Conservation (phyloP, 2,888 invertebrate genomes). For the Dicranocentrus wangi region DNA sequence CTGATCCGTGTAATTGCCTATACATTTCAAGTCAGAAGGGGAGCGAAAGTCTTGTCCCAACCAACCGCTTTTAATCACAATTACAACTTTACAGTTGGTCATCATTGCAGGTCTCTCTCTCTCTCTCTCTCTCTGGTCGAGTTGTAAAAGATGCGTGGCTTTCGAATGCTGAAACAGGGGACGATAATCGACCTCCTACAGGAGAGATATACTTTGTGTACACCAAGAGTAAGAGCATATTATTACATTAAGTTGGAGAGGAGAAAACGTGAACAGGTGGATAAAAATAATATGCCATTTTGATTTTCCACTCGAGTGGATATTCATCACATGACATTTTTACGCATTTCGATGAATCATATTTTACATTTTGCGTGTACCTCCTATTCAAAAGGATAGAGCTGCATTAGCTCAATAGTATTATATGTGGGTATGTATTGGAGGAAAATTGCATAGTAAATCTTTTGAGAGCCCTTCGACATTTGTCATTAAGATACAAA, state of each 20-base stretch:
- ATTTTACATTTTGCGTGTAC: constrained; percentile 31
- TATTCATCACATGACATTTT: constrained; percentile 38
- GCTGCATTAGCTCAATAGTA: neutral
- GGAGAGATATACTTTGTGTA: too few relatives aligned
- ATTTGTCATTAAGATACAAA: constrained; percentile 35
- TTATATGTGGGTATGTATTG: neutral
- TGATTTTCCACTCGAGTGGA: too few relatives aligned
- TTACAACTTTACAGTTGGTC: constrained; percentile 16
- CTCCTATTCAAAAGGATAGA: neutral
- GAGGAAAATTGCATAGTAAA: neutral
- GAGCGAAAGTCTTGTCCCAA: constrained; percentile 52
- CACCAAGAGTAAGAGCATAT: neutral
- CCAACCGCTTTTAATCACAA: constrained; percentile 50
- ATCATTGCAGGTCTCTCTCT: neutral
- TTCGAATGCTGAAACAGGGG: too few relatives aligned
- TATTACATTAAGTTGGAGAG: constrained; percentile 10
- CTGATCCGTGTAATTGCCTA: constrained; percentile 33
- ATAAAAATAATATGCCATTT: constrained; percentile 34
- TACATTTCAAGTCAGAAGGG: constrained; percentile 13
- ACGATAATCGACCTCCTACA: too few relatives aligned
- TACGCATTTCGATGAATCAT: constrained; percentile 39
- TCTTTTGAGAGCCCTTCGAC: constrained; percentile 4
- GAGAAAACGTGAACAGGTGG: constrained; percentile 43
- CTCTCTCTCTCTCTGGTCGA: too few relatives aligned
- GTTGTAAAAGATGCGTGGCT: neutral